Base-by-base conservation (phyloP, 2,888 invertebrate genomes). In the Syrista parreyssii region DNA sequence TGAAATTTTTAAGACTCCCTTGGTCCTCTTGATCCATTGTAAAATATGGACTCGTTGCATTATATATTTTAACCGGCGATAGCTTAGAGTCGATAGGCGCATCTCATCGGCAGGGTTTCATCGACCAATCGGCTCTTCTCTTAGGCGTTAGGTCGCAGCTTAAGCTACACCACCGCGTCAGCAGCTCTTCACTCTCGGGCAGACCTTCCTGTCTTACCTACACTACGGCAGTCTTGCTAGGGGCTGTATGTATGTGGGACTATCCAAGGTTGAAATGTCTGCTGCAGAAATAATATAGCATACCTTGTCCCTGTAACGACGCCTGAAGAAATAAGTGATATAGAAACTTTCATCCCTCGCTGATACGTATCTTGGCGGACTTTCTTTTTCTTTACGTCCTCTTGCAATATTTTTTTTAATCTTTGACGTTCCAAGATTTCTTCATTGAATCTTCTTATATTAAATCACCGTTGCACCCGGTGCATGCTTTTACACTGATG, bases 111-210 rank as follows among this genome's bases (percentile, higher is more conserved):
- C 87, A 85, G 88, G 87, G 86, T 89, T 89, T 89, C 89, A 89
- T 89, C 90, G 90, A 89, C 88, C 89, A 85, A 88, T 88, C 86
- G 86, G 40, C 40, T 40, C 40, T 40, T 15, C 40, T 40, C 40
- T 15, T 15, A 6, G 40, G 86, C 85, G 85, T 81, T 84, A 84
- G 86, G 88, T 86, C 86, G 87, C 86, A 87, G 88, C 87, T 89
- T 87, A 87, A 88, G 86, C 86, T 85, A 84, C 85, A 84, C 82
- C 84, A 88, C 87, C 86, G 86, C 88, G 89, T 90, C 89, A 89
- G 89, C 89, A 89, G 82, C 88, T 88, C 86, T 88, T 88, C 84
- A 83, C 86, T 86, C 86, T 82, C 79, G 83, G 82, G 79, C 83
- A 85, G 84, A 84, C 84, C 84, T 85, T 84, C 79, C 84, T 84